Evolutionary conservation across 2,888 invertebrate genomes (phyloP).

Genomic region (Andrena fulva): DNA sequence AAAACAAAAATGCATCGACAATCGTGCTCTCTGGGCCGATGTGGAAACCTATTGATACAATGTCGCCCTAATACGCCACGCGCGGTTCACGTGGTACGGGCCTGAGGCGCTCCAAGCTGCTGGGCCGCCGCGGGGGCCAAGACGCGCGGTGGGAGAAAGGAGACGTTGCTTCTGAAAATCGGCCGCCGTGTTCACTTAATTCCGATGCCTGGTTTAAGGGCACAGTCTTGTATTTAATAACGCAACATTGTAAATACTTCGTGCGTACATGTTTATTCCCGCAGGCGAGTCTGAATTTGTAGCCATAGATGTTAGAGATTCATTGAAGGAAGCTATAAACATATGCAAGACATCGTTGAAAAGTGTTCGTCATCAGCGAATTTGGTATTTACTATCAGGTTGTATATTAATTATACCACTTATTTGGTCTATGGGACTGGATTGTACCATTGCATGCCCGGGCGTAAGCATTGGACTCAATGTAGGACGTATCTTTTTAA

Average conservation of each 20-base stretch:
- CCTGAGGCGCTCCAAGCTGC: no score
- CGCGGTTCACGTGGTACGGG: no score
- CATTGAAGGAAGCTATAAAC: constrained; percentile 87
- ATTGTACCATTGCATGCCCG: constrained; percentile 72
- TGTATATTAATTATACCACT: constrained; percentile 85
- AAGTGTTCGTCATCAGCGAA: constrained; percentile 85
- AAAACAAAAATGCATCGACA: no score
- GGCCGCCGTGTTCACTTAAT: no score
- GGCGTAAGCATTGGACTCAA: constrained; percentile 85
- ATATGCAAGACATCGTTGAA: constrained; percentile 87
- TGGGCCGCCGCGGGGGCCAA: no score
- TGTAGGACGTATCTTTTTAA: constrained; percentile 88
- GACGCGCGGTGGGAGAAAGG: no score
- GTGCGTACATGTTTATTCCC: constrained; percentile 20
- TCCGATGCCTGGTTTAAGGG: constrained; percentile 68
- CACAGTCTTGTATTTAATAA: constrained; percentile 77
- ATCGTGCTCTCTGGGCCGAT: no score
- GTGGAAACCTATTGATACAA: no score
- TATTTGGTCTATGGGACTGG: constrained; percentile 79
- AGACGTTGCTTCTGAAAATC: no score
- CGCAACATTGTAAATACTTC: constrained; percentile 19
- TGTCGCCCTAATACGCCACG: no score
- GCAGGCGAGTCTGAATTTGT: constrained; percentile 69
- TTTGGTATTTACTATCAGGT: constrained; percentile 86
- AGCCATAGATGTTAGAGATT: constrained; percentile 75